Base-by-base conservation (phyloP, 1,140 invertebrate species). In the Drosophila pseudoananassae region DNA sequence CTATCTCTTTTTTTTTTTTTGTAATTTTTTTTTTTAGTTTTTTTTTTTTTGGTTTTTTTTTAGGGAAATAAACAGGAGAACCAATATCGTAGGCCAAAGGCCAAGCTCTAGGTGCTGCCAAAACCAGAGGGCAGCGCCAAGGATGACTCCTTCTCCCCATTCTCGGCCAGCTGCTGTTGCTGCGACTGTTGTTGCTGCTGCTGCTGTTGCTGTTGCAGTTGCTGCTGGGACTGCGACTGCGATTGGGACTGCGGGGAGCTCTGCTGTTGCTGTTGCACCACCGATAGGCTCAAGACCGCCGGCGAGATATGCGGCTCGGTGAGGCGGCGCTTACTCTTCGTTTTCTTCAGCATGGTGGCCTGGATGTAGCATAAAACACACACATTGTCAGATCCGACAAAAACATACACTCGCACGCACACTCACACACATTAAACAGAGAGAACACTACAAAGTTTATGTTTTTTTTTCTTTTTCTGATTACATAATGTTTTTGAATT, bases 271-370 rank as follows among this genome's bases (percentile, higher is more conserved):
- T 51, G 64, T 20, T 50, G 69, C 69, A 15, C 63, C 66, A 82
- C 63, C 38, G 84, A 82, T 23, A 87, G 53, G 52, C 78, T 87
- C 12, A 90, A 36, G 2, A 81, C 87, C 91, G 94, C 93, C 79
- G 95, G 94, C 79, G 94, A 93, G 92, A 96, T 96, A 91, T 95
- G 95, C 81, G 96, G 95, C 93, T 97, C 96, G 74, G 97, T 97
- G 92, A 97, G 96, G 80, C 97, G 95, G 91, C 97, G 94, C 94
- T 97, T 97, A 94, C 98, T 97, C 94, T 98, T 98, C 94, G 95
- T 98, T 96, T 98, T 93, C 92, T 95, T 96, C 92, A 96, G 92
- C 94, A 95, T 95, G 73, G 94, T 94, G 65, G 94, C 94, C 94
- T 94, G 92, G 73, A 91, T 89, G 70, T 88, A 84, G 71, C 80